A percentile compares a stretch with the other conserved stretches of the same genome.
Conservation (phyloP, 2,888 invertebrate genomes). For the Phengaris arion region DNA sequence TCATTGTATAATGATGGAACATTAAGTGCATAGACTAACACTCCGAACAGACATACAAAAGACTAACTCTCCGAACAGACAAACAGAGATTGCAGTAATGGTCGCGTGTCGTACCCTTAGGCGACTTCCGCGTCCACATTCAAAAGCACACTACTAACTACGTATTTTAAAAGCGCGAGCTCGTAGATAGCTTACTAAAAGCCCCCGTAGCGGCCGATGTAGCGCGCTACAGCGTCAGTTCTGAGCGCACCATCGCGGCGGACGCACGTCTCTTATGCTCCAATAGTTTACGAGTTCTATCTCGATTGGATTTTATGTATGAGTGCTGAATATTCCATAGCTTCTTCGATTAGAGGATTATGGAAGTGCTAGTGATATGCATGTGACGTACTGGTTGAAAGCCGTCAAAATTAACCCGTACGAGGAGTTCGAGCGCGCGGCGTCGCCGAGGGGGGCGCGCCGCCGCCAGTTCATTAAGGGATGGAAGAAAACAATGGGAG, state of each 20-base stretch:
- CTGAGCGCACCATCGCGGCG: conserved; percentile 51
- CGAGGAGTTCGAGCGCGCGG: conserved; percentile 68
- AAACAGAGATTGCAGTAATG: conserved; percentile 9
- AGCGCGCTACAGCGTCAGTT: conserved; percentile 56
- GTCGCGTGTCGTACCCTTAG: not conserved
- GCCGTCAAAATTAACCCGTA: conserved; percentile 73
- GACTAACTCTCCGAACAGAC: not conserved
- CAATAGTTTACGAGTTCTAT: conserved; percentile 4
- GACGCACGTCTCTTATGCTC: conserved; percentile 50
- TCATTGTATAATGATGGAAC: conserved; percentile 1
- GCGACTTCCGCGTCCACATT: not conserved
- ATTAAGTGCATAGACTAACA: not conserved
- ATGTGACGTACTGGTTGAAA: conserved; percentile 47
- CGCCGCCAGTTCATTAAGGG: conserved; percentile 76
- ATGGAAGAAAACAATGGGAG: conserved; percentile 83
- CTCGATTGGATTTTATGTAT: conserved; percentile 25
- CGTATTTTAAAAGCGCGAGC: not conserved
- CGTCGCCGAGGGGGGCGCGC: conserved; percentile 70
- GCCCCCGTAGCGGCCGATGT: conserved; percentile 63
- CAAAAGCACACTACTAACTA: conserved; percentile 4
- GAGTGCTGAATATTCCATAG: conserved; percentile 19
- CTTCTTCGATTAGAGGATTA: conserved; percentile 29
- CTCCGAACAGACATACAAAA: too few relatives aligned
- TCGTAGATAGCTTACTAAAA: conserved; percentile 57
- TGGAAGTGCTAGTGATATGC: conserved; percentile 51